phyloP scores from a whole-genome alignment of 2,113 vertebrate species.

The Tautogolabrus adspersus region DNA sequence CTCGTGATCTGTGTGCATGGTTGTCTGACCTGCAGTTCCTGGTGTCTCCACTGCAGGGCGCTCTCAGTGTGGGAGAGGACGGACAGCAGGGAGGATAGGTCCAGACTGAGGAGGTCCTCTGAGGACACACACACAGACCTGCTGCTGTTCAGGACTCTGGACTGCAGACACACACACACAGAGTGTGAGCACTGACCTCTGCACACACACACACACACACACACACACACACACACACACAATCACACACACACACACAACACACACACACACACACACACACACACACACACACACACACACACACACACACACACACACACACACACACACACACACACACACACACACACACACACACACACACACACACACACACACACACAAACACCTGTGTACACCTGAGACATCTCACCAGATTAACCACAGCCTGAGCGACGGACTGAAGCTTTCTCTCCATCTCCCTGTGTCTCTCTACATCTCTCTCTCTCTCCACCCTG shows the following conservation, averaged over 20 bases:
- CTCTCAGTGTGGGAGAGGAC: constrained; percentile 77
- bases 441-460: constrained; percentile 67
- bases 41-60: constrained; percentile 66
- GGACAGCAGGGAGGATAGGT: constrained; percentile 70
- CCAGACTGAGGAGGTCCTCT: constrained; percentile 49
- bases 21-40: constrained; percentile 76
- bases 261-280: too few species aligned
- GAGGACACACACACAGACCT: constrained; percentile 8
- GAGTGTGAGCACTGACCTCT: neutral
- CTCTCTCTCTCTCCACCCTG: constrained; percentile 69
- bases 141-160: constrained; percentile 58
- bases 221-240: too few species aligned
- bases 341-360: too few species aligned
- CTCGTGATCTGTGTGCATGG: neutral
- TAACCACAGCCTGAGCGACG: constrained; percentile 64
- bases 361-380: too few species aligned
- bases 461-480: constrained; percentile 35
- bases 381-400: neutral
- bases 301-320: too few species aligned
- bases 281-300: too few species aligned
- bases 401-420: constrained; percentile 66
- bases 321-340: too few species aligned
- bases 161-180: constrained; percentile 65
- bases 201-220: neutral
- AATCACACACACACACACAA: too few species aligned